Evolutionary conservation across 1,140 invertebrate genomes (phyloP).

Genomic region (Tetragnatha versicolor): DNA sequence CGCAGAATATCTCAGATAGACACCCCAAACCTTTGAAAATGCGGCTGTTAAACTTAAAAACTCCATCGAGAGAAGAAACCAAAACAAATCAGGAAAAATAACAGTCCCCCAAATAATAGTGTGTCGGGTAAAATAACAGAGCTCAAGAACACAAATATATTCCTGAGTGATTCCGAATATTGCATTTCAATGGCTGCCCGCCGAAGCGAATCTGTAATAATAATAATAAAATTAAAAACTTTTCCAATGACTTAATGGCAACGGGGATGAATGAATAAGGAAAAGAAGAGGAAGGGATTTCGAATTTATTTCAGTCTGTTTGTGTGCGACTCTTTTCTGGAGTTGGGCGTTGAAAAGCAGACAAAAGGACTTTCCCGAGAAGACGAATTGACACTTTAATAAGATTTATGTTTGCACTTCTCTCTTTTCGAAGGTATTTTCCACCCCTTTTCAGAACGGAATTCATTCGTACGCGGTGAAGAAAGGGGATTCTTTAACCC

Average conservation of each 20-base stretch:
- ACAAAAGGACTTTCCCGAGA: conserved; percentile 37
- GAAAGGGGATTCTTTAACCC: conserved; percentile 27
- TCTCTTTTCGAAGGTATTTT: conserved; percentile 49
- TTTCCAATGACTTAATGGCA: conserved; percentile 52
- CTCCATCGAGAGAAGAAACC: too few relatives aligned
- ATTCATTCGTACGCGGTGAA: conserved; percentile 29
- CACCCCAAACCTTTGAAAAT: neutral
- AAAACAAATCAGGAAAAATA: conserved; percentile 24
- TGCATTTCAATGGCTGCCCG: conserved; percentile 46
- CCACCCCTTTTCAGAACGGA: conserved; percentile 38
- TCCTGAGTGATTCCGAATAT: conserved; percentile 39
- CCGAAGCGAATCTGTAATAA: conserved; percentile 47
- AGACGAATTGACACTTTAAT: conserved; percentile 55
- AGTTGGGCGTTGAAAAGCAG: conserved; percentile 6
- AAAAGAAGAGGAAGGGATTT: conserved; percentile 16
- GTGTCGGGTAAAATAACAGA: conserved; percentile 37
- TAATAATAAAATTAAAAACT: conserved; percentile 54
- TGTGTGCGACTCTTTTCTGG: conserved; percentile 34
- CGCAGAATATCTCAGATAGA: neutral
- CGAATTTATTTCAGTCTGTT: conserved; percentile 45
- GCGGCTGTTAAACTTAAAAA: too few relatives aligned
- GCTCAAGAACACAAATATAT: conserved; percentile 39
- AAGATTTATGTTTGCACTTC: conserved; percentile 54
- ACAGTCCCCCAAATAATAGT: conserved; percentile 40
- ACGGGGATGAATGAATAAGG: conserved; percentile 20